Base-by-base conservation (phyloP, 2,113 vertebrate species). In the Corydoras maculifer region DNA sequence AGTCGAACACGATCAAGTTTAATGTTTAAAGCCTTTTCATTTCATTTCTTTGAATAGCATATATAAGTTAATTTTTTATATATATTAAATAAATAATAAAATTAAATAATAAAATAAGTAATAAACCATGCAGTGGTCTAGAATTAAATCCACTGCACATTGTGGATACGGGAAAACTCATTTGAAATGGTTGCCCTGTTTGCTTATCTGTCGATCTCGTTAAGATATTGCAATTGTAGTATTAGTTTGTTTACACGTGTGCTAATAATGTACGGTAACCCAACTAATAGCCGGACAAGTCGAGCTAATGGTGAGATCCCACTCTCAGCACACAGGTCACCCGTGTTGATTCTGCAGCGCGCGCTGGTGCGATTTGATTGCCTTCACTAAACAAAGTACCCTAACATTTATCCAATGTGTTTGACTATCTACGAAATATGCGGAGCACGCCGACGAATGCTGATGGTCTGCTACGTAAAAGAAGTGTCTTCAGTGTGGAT, bases 401-500 rank as follows among this genome's bases (percentile, higher is more conserved):
- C 70, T 80, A 79, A 80, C 81, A 79, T 82, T 80, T 82, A 83
- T 83, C 74, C 76, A 81, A 78, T 74, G 75, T 78, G 82, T 83
- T 82, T 83, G 84, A 79, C 74, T 78, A 72, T 82, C 63, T 59
- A 59, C 64, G 65, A 82, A 78, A 81, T 79, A 78, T 65, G 65
- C 76, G 77, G 77, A 76, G 66, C 75, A 64, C 76, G 43, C 71
- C 63, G 49, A 60, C 70, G 60, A 70, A 72, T 74, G 75, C 75
- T 76, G 75, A 80, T 82, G 80, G 72, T 78, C 75, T 73, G 76
- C 65, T 73, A 73, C 74, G 69, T 58, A 74, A 66, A 65, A 79
- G 54, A 62, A 50, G 14, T 48, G 64, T 4, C 35, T 43, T 43
- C 62, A 73, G 13, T 67, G 35, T 35, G 57, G 58, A 35, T 12